Evolutionary conservation across 2,888 invertebrate genomes (phyloP), one percentile per base, ranked within the genome.

Genomic region (Zygaena filipendulae): DNA sequence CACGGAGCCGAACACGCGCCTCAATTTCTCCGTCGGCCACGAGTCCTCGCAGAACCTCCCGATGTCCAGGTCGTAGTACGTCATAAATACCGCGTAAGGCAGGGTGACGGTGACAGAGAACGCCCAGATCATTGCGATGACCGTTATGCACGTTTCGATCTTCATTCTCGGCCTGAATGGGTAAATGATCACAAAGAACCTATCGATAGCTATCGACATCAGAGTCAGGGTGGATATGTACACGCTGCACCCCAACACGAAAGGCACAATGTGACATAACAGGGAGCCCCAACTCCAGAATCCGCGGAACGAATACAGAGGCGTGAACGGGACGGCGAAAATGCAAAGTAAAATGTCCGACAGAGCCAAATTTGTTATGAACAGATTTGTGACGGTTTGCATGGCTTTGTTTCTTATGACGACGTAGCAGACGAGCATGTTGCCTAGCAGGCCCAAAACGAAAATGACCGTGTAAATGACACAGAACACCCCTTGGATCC

Each of bases 361-460:
- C 16, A 97, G 79, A 0, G 98, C 98, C 47, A 99, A 79, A 62
- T 98, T 98, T 21, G 95, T 93, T 55, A 98, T 98, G 74, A 98
- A 98, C 27, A 96, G 85, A 63, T 98, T 98, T 3, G 98, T 98
- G 19, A 98, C 97, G 0, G 97, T 96, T 59, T 97, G 97, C 97
- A 98, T 97, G 13, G 92, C 90, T 43, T 88, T 89, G 69, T 96
- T 97, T 14, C 94, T 83, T 18, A 91, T 84, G 4, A 99, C 97
- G 9, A 98, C 96, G 57, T 90, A 97, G 53, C 95, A 95, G 11
- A 98, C 97, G 10, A 98, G 75, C 1, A 89, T 83, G 64, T 97
- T 97, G 1, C 97, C 97, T 45, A 90, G 87, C 1, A 95, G 81
- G 2, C 98, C 98, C 22, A 95, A 79, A 0, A 92, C 83, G 59